Evolutionary conservation across 2,113 vertebrate genomes (phyloP), one percentile per base, ranked within the genome.

Genomic region (Siniperca chuatsi): DNA sequence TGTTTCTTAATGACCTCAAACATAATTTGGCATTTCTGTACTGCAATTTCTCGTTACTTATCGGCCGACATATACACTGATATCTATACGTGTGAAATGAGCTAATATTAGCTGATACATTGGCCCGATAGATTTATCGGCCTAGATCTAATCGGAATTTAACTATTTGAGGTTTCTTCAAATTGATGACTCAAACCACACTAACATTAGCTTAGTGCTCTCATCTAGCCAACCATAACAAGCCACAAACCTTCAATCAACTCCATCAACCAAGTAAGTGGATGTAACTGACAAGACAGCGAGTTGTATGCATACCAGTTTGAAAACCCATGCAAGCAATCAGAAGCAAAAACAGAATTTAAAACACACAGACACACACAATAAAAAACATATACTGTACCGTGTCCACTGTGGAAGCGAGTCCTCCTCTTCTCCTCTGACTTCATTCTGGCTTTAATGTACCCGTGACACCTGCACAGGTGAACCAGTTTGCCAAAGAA

Each of bases 401-500:
- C 93, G 20, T 99, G 96, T 85, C 97, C 97, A 83, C 98, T 98
- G 93, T 97, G 97, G 90, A 97, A 95, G 74, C 97, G 96, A 72
- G 96, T 95, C 91, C 97, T 96, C 91, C 97, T 97, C 93, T 98
- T 98, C 92, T 98, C 98, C 90, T 99, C 97, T 74, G 98, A 98
- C 94, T 99, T 98, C 97, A 99, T 98, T 94, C 98, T 98, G 84
- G 98, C 97, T 91, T 99, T 99, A 91, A 99, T 99, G 90, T 99
- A 99, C 90, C 98, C 97, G 35, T 99, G 98, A 93, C 98, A 99
- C 92, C 98, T 99, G 96, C 42, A 89, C 35, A 87, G 50, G 8
- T 78, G 7, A 82, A 84, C 4, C 79, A 81, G 21, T 55, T 67
- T 29, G 60, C 23, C 25, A 84, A 55, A 84, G 23, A 62, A n/a